Evolutionary conservation across 2,113 vertebrate species (phyloP).

Genomic region (Grallaria varia): DNA sequence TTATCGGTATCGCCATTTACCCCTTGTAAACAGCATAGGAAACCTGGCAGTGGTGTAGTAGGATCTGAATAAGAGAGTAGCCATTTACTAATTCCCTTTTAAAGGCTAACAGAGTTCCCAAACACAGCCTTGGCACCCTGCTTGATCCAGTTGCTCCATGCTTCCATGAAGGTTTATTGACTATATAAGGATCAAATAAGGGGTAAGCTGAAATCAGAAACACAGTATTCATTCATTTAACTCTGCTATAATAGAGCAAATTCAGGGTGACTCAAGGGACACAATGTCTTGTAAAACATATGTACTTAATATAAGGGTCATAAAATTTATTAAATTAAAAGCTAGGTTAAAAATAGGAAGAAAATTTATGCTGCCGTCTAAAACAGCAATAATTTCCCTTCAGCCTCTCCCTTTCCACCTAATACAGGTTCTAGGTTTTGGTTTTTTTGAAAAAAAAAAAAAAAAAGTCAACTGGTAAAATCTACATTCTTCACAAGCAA

Average conservation of each 20-base stretch:
- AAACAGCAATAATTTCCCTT: conserved; percentile 85
- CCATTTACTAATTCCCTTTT: conserved; percentile 48
- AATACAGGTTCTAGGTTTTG: conserved; percentile 55
- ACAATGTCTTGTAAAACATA: conserved; percentile 95
- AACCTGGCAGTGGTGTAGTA: neutral
- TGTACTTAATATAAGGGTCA: conserved; percentile 95
- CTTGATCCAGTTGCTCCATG: conserved; percentile 18
- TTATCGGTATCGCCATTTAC: neutral
- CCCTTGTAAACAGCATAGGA: neutral
- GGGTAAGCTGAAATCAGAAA: conserved; percentile 73
- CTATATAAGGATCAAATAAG: conserved; percentile 71
- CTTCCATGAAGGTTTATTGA: conserved; percentile 52
- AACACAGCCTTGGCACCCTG: conserved; percentile 34
- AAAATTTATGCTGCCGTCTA: conserved; percentile 93
- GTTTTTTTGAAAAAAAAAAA: no score
- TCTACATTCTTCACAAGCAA: conserved; percentile 52
- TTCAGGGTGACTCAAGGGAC: conserved; percentile 92
- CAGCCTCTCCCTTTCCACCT: conserved; percentile 75
- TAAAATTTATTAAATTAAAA: conserved; percentile 99
- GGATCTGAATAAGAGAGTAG: neutral
- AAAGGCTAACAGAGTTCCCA: conserved; percentile 9
- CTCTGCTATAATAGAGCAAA: conserved; percentile 76
- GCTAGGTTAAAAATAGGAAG: conserved; percentile 94
- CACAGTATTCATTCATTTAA: conserved; percentile 79
- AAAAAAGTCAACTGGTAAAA: conserved; percentile 49